Evolutionary conservation across 2,888 invertebrate genomes (phyloP).

Genomic region (Rotaria magnacalcarata): DNA sequence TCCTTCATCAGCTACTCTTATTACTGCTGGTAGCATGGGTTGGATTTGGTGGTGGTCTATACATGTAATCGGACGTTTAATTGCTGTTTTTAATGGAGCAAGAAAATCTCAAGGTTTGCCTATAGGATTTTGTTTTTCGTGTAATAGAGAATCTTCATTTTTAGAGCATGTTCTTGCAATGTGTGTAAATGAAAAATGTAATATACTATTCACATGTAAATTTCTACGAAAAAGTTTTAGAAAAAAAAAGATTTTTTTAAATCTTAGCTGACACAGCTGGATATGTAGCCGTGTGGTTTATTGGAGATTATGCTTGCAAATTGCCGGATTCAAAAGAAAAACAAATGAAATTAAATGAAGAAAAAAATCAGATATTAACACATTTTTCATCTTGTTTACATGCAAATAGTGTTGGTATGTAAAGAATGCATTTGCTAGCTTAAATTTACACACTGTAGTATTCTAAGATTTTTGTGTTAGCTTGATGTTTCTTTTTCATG

Average conservation of each 20-base stretch:
- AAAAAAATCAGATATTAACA: slow-evolving; percentile 23
- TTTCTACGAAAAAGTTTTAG: not conserved
- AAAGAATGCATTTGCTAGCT: not conserved
- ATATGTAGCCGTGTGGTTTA: slow-evolving; percentile 1
- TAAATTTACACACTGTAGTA: too few species aligned
- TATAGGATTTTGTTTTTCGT: not conserved
- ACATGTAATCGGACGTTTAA: slow-evolving; percentile 70
- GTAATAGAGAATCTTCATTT: too few species aligned
- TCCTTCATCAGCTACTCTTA: slow-evolving; percentile 66
- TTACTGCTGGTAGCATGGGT: slow-evolving; percentile 73
- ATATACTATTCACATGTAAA: slow-evolving; percentile 25
- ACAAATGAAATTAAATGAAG: not conserved
- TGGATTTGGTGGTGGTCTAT: slow-evolving; percentile 74
- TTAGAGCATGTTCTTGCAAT: slow-evolving; percentile 6
- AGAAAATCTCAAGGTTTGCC: slow-evolving; percentile 69
- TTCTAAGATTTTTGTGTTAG: too few species aligned
- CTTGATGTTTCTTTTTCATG: too few species aligned
- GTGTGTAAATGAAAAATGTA: slow-evolving; percentile 9
- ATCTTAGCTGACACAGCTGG: slow-evolving; percentile 28
- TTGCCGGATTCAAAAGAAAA: slow-evolving; percentile 9
- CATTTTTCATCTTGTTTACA: not conserved
- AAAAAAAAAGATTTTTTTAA: not conserved
- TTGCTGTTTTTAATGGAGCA: slow-evolving; percentile 69
- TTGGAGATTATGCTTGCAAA: slow-evolving; percentile 33
- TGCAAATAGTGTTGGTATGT: not conserved